phyloP scores from a whole-genome alignment of 2,888 invertebrate genomes.

The Stramonita haemastoma region DNA sequence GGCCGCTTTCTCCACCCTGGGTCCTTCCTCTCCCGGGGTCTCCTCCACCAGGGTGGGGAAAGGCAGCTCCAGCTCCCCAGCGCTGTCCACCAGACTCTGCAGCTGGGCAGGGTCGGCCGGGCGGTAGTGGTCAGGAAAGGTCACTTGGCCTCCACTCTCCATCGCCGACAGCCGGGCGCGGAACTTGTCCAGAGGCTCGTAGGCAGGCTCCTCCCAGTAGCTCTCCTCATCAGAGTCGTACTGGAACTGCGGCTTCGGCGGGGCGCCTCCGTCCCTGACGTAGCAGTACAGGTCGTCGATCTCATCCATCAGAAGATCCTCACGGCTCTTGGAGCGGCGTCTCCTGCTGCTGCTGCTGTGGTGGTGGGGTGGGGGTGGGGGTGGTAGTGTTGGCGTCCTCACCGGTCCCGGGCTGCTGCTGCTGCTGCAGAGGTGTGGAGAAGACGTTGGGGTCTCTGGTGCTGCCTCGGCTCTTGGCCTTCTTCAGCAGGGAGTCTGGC shows the following conservation, averaged over 20 bases:
- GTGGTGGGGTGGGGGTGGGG: background rate
- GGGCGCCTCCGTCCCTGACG: slow-evolving; percentile 93
- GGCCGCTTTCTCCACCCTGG: background rate
- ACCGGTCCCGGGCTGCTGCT: too few relatives aligned
- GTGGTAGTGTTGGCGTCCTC: background rate
- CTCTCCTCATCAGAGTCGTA: slow-evolving; percentile 75
- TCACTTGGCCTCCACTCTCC: slow-evolving; percentile 61
- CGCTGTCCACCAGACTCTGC: background rate
- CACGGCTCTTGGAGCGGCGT: slow-evolving; percentile 80
- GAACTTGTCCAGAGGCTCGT: slow-evolving; percentile 70
- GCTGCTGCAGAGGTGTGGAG: slow-evolving; percentile 51
- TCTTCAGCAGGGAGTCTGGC: slow-evolving; percentile 61
- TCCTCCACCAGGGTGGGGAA: background rate
- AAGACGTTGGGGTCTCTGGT: slow-evolving; percentile 59
- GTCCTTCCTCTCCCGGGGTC: background rate
- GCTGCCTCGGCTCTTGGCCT: slow-evolving; percentile 50
- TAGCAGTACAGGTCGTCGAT: slow-evolving; percentile 98
- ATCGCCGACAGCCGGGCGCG: slow-evolving; percentile 62
- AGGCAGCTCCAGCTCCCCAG: background rate
- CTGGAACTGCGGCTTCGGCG: slow-evolving; percentile 80
- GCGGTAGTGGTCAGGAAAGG: slow-evolving; percentile 58
- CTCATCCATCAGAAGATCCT: slow-evolving; percentile 87
- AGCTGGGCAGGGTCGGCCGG: slow-evolving; percentile 56
- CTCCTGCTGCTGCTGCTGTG: background rate
- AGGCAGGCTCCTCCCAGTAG: slow-evolving; percentile 76